Base-by-base conservation (phyloP, 2,888 invertebrate genomes). In the Limnephilus marmoratus region DNA sequence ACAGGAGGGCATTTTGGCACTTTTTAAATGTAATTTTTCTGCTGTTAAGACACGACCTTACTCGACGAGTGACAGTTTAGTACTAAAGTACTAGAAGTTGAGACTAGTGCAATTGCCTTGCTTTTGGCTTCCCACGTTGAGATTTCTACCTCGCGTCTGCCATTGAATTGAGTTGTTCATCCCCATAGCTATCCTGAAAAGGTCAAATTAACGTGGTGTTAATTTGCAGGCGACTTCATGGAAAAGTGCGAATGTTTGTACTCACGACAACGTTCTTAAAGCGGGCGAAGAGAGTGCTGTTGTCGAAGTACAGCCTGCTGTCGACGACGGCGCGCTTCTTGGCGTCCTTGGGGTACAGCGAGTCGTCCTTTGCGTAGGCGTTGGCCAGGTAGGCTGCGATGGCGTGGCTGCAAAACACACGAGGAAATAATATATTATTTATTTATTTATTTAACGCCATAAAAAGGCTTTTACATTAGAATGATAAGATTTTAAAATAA, bases 361-460 rank as follows among this genome's bases (percentile, higher is more conserved):
- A 95, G 5, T 95, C 94, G 93, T 97, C 96, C 85, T 96, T 95
- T 3, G 96, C 97, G 94, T 97, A 97, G 94, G 97, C 96, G 88
- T 95, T 96, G 3, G 97, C 95, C 93, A 97, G 95, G 94, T 97
- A 97, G 0, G 95, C 94, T 87, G 95, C 95, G 92, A 97, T 97
- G 0, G 97, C 97, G 94, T 97, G 97, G 91, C 97, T 97, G 95
- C 96, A 97, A 95, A 95, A 37, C 96, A 80, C 68, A 24, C 1
- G 9, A 0, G 68, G 9, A 49, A 49, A 15, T 15, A 49, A 49
- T 49, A 49, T 15, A 49, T 45, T 45, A 12, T 45, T 4, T 4
- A 37, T 37, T 4, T 37, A 37, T 37, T 4, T 4, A 37, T 12
- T 31, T 31, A 31, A 31, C 31, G 31, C 31, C 31, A 45, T 45